Evolutionary conservation across 2,888 invertebrate species (phyloP).

Genomic region (Ormyrus pomaceus): DNA sequence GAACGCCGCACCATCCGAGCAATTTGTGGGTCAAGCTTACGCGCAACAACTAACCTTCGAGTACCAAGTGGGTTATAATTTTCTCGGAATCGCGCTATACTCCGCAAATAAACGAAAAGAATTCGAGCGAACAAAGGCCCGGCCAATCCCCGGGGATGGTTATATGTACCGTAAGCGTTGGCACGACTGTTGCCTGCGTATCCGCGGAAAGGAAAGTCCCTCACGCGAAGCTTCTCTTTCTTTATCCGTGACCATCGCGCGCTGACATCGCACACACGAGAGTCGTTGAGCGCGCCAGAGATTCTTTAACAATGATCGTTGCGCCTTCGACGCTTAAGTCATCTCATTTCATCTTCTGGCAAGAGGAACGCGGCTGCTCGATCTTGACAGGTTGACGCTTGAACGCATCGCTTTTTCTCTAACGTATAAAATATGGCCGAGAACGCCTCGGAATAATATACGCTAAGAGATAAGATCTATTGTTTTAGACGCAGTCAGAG

Average conservation of each 20-base stretch:
- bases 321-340: no score
- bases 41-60: background rate
- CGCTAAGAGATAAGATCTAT: no score
- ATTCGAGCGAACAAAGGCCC: background rate
- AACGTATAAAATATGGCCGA: no score
- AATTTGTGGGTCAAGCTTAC: background rate
- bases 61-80: background rate
- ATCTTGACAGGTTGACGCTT: no score
- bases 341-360: no score
- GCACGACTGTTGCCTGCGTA: background rate
- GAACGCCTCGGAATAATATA: no score
- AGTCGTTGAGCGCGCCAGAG: no score
- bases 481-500: no score
- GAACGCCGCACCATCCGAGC: no score
- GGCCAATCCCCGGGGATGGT: constrained; percentile 4
- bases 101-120: constrained; percentile 15
- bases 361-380: no score
- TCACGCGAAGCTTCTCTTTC: background rate
- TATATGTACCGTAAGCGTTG: background rate
- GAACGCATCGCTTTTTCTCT: no score
- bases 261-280: background rate
- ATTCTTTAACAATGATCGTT: no score
- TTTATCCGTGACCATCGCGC: background rate
- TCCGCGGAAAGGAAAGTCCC: background rate
- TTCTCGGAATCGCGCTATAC: background rate